A percentile compares a stretch with the other conserved stretches of the same genome.
These are phyloP conservation scores for Spizella passerina DNA, from an alignment of 2,797 vertebrate genomes.

Conservation along the genomic window DNA sequence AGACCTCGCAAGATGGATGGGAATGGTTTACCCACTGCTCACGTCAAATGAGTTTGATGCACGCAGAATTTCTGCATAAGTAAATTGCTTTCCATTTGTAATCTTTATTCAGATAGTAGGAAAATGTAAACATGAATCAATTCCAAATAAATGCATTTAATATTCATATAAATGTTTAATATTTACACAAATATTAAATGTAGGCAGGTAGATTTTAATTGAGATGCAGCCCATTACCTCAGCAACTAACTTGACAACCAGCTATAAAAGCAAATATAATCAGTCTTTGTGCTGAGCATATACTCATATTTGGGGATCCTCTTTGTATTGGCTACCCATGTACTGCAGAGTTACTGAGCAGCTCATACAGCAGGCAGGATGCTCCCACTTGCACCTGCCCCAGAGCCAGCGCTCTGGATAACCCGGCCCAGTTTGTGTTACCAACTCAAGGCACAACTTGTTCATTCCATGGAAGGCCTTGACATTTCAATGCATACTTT, in stretches of 20 bases:
- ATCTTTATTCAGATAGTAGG: slow-evolving; percentile 44
- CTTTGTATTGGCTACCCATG: background rate
- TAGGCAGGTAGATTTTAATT: slow-evolving; percentile 55
- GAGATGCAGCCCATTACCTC: slow-evolving; percentile 1
- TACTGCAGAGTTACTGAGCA: background rate
- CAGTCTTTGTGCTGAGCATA: background rate
- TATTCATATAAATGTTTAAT: slow-evolving; percentile 71
- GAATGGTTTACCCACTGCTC: background rate
- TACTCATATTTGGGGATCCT: background rate
- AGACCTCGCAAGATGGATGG: background rate
- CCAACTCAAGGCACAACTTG: background rate
- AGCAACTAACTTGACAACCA: slow-evolving; percentile 6
- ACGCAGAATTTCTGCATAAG: slow-evolving; percentile 33
- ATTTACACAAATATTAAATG: slow-evolving; percentile 65
- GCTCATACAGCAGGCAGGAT: background rate
- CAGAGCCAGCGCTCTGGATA: background rate
- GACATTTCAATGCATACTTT: slow-evolving; percentile 55
- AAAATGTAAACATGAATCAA: slow-evolving; percentile 67
- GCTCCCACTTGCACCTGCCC: rapidly evolving
- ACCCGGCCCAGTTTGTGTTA: background rate
- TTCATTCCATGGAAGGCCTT: background rate
- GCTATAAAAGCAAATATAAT: slow-evolving; percentile 20
- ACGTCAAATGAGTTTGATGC: slow-evolving; percentile 3
- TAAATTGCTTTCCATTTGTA: slow-evolving; percentile 61
- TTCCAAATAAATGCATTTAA: slow-evolving; percentile 60